Base-by-base conservation (phyloP, 2,888 invertebrate species). In the Litoditis marina region DNA sequence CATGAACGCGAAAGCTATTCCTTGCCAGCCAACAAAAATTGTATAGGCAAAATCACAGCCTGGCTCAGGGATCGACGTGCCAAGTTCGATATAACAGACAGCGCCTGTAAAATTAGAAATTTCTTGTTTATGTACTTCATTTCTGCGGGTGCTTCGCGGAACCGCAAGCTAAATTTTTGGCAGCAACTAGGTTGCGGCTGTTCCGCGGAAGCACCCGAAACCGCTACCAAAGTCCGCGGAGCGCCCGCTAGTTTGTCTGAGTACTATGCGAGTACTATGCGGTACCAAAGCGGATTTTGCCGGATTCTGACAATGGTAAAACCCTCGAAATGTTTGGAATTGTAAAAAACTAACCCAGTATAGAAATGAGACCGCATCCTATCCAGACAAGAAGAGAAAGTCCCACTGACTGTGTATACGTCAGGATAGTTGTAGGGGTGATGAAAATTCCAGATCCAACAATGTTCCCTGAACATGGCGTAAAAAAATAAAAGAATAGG, bases 31-130 rank as follows among this genome's bases (percentile, higher is more conserved):
- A 25, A 74, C 74, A 44, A 60, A 72, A 0, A 66, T 65, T 47
- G 65, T 70, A 54, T 81, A 81, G n/a, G 81, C 80, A 60, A 81
- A 81, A 61, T 81, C 81, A 57, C 80, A 80, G 22, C 76, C 76
- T 2, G 76, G 74, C 39, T 76, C 77, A 19, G 64, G 90, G 73
- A 93, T 91, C 42, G 90, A 89, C 0, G 92, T 92, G 22, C 93
- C 93, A 66, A 93, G 86, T 84, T 93, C 92, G 2, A 92, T 91
- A 83, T 91, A 92, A 83, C 91, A 92, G 5, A 92, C 86, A 0
- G 92, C 92, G 7, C 74, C 74, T 74, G n/a, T n/a, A n/a, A n/a
- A n/a, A n/a, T n/a, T n/a, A n/a, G n/a, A n/a, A n/a, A n/a, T n/a
- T n/a, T n/a, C n/a, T n/a, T n/a, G n/a, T n/a, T n/a, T n/a, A n/a